Percentiles rank a stretch among this genome's conserved stretches.
These are phyloP conservation scores for Ciconia boyciana DNA, from an alignment of 2,113 vertebrate genomes.

Conservation along the genomic window DNA sequence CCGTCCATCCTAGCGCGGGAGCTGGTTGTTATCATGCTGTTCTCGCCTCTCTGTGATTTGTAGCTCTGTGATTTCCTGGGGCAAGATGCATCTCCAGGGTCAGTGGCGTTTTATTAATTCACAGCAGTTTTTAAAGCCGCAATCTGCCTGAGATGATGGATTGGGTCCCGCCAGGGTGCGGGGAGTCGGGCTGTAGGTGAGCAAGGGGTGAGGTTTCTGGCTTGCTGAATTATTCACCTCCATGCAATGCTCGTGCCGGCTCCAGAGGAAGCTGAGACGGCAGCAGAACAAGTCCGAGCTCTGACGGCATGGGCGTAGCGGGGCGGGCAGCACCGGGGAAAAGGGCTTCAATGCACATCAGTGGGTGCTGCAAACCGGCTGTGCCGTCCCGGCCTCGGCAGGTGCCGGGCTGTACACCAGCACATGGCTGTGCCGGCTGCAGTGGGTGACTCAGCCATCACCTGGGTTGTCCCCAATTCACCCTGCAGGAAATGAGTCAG, in stretches of 20 bases:
- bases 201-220: not conserved
- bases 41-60: not conserved
- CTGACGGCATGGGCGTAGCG: fast-evolving
- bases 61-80: not conserved
- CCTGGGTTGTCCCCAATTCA: slow-evolving; percentile 22
- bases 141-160: not conserved
- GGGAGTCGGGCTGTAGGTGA: not conserved
- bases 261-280: fast-evolving
- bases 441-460: not conserved
- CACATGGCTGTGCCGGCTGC: not conserved
- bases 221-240: not conserved
- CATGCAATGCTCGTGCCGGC: fast-evolving
- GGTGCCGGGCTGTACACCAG: not conserved
- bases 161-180: not conserved
- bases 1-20: not conserved
- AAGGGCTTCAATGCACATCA: fast-evolving
- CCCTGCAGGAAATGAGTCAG: slow-evolving; percentile 52
- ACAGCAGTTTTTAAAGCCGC: not conserved
- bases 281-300: not conserved
- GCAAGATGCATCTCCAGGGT: not conserved
- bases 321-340: not conserved
- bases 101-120: not conserved
- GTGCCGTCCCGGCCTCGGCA: not conserved
- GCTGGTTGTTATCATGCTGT: not conserved
- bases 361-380: not conserved